Evolutionary conservation across 1,140 invertebrate genomes (phyloP), one percentile per base, ranked within the genome.

Genomic region (Schlechtendalia chinensis): DNA sequence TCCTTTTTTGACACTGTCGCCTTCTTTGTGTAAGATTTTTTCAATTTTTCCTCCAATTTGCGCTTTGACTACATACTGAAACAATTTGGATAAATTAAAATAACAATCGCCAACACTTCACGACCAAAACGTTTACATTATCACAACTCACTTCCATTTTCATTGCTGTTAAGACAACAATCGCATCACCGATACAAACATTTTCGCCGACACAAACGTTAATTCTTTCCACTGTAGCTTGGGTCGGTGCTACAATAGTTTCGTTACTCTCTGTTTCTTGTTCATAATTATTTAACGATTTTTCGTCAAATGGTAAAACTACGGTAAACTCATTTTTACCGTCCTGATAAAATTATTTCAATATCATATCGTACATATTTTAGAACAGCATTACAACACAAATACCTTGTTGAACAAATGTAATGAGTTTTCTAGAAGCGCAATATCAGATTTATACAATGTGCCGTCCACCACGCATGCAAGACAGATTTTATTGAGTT

Each of bases 131-230:
- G 22, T 53, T 11, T 81, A 50, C 12, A 50, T 75, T 75, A 8
- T 39, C 3, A 39, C 32, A 8, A 84, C 85, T 86, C 86, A 92
- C 92, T 89, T 99, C 98, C 98, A 99, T 99, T 89, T 99, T 99
- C 98, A 99, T 99, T 12, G 98, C 98, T 81, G 97, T 95, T 84
- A 98, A 92, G 59, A 97, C 92, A 56, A 97, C 89, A 0, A 98
- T 86, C 1, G 94, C 90, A 85, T 98, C 93, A 1, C 95, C 96
- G 85, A 90, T 89, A 82, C 90, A 90, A 1, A 98, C 94, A n/a
- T 82, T 79, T 83, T 94, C 90, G 5, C 95, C 96, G 24, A 89
- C 86, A 81, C 90, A 89, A 0, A 98, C 94, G 24, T 94, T 87
- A 54, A 99, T 87, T 86, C 96, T 96, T 83, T 98, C 96, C 24